Evolutionary conservation across 1,140 invertebrate genomes (phyloP).

Genomic region (Drosophila leontia): DNA sequence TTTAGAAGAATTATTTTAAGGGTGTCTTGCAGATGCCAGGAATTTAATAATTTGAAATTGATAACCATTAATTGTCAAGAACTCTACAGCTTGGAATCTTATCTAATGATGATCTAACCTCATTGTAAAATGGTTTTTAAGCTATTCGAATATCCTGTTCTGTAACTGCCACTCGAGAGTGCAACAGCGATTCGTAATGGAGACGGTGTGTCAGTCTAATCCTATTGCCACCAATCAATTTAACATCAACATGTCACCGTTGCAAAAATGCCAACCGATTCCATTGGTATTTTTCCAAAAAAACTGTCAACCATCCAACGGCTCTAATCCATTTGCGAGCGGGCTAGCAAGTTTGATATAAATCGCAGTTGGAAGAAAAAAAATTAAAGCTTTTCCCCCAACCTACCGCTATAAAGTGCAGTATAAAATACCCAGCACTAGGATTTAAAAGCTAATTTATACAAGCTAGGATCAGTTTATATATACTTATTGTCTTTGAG

Average conservation of each 20-base stretch:
- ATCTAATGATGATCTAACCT: too few relatives aligned
- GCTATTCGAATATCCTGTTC: neutral
- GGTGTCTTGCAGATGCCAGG: neutral
- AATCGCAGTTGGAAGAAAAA: conserved; percentile 51
- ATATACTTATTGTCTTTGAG: too few relatives aligned
- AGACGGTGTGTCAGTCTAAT: conserved; percentile 24
- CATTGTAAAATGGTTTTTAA: too few relatives aligned
- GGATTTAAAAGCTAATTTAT: neutral
- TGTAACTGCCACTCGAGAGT: neutral
- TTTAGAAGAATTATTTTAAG: neutral
- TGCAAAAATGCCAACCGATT: conserved; percentile 3
- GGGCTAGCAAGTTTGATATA: conserved; percentile 40
- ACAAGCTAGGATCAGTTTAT: neutral
- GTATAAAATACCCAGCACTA: neutral
- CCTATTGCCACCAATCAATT: conserved; percentile 51
- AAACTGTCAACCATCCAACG: conserved; percentile 56
- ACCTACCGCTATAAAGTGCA: neutral
- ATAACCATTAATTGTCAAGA: neutral
- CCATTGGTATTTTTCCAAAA: conserved; percentile 2
- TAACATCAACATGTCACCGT: conserved; percentile 30
- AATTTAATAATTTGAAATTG: neutral
- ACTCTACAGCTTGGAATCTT: neutral
- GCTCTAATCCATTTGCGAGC: conserved; percentile 64
- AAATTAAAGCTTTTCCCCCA: conserved; percentile 9
- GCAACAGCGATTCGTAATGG: conserved; percentile 12